Conservation (phyloP, 2,888 invertebrate species). For the Coenonympha glycerion region DNA sequence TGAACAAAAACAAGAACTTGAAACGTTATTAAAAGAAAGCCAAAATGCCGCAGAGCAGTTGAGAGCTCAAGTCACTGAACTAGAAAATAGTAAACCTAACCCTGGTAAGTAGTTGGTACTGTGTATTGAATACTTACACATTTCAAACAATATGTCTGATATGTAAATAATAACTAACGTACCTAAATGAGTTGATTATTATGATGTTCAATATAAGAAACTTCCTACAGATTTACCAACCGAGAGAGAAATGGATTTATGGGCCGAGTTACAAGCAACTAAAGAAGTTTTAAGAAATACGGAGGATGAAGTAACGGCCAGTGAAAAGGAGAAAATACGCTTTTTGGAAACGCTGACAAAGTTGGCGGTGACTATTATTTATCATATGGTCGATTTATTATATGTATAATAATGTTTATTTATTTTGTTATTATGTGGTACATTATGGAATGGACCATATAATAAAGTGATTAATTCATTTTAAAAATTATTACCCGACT, state of each 20-base stretch:
- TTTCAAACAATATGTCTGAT: no score
- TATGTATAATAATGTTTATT: no score
- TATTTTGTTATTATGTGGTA: no score
- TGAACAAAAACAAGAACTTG: conserved; percentile 40
- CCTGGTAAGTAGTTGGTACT: conserved; percentile 45
- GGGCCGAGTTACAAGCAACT: conserved; percentile 64
- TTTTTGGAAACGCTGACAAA: conserved; percentile 66
- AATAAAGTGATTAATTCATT: no score
- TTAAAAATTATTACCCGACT: no score
- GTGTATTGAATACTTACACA: no score
- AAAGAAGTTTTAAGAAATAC: conserved; percentile 58
- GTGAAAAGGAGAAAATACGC: conserved; percentile 60
- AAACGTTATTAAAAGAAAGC: conserved; percentile 41
- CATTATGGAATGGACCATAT: no score
- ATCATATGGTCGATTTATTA: no score
- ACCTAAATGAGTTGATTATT: no score
- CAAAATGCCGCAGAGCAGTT: conserved; percentile 46
- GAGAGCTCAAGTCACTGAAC: conserved; percentile 47
- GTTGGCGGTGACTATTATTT: conserved; percentile 51
- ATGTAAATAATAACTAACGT: no score
- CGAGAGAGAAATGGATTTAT: conserved; percentile 63
- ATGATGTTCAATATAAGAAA: not conserved
- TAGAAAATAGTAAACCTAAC: conserved; percentile 53
- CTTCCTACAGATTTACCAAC: conserved; percentile 53
- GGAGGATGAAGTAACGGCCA: conserved; percentile 59